Evolutionary conservation across 2,797 vertebrate species (phyloP), one percentile per base, ranked within the genome.

Genomic region (Acrossocheilus wenchowensis): DNA sequence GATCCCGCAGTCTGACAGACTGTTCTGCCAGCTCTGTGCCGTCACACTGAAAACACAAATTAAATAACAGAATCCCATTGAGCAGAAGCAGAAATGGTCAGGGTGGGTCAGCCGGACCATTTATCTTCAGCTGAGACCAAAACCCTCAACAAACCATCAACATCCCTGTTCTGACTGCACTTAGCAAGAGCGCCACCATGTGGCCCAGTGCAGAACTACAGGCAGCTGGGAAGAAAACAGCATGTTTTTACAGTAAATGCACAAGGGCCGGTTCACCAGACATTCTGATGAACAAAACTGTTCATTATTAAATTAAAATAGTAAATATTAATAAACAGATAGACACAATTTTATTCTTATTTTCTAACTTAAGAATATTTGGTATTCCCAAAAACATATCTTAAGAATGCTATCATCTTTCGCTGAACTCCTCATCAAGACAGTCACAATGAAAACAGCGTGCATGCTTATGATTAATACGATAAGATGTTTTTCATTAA

Each of bases 181-280:
- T 95, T 92, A 90, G 89, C 95, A 91, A 94, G 93, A 95, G 94
- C 94, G 94, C 95, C 95, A 94, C 94, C 95, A 89, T 93, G 95
- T 96, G 95, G 94, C 89, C 11, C 52, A 90, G 52, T 0, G 54
- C 34, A 26, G 8, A 68, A 86, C 34, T 73, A 23, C 17, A 66
- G 21, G 8, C 50, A 15, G 4, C 54, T 23, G 50, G 23, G 23
- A 26, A 0, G 19, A 41, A 39, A 41, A 66, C 62, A 15, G 50
- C 19, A 78, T 0, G 30, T 36, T 34, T 52, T 3, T 52, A 34
- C 41, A 43, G 41, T 2, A 2, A 17, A 1, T 48, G 72, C 72
- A 50, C 4, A 4, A 30, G 14, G 43, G 14, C 12, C 0, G 3
- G 41, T 45, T 73, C 41, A 48, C 1, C 8, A 48, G 11, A 41